phyloP scores from a whole-genome alignment of 1,140 invertebrate species.

The Holcopasites calliopsidis region DNA sequence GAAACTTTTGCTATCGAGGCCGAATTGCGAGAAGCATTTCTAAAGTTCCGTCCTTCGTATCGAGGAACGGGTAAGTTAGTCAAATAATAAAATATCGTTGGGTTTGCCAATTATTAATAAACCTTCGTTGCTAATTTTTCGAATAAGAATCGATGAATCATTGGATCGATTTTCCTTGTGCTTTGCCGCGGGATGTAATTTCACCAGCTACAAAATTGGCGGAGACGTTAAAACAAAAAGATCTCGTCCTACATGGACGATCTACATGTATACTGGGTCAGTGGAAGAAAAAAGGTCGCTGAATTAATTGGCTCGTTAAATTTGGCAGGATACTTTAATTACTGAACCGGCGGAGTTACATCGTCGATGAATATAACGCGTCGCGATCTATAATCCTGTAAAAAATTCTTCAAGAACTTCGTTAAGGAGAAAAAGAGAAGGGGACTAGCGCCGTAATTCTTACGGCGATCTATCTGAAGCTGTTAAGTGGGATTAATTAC shows the following conservation, averaged over 20 bases:
- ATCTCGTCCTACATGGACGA: no score
- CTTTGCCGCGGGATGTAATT: no score
- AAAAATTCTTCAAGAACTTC: background rate
- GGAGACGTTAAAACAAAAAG: slow-evolving; percentile 29
- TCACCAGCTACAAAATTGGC: slow-evolving; percentile 35
- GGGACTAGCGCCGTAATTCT: background rate
- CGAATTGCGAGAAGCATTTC: background rate
- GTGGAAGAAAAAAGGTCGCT: slow-evolving; percentile 6
- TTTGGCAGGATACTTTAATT: slow-evolving; percentile 51
- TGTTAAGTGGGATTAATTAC: background rate
- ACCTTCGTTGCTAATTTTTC: no score
- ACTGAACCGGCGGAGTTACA: slow-evolving; percentile 35
- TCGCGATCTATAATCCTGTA: slow-evolving; percentile 19
- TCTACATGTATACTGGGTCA: slow-evolving; percentile 17
- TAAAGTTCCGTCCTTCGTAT: background rate
- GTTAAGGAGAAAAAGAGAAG: background rate
- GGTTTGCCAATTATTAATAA: no score
- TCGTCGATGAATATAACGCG: slow-evolving; percentile 14
- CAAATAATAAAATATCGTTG: background rate
- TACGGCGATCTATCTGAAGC: background rate
- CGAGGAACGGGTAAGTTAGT: background rate
- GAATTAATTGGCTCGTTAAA: slow-evolving; percentile 47
- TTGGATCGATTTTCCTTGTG: no score
- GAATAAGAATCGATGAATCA: no score
- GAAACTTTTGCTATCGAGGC: background rate